phyloP scores from a whole-genome alignment of 2,113 vertebrate genomes.

The Callipepla squamata region DNA sequence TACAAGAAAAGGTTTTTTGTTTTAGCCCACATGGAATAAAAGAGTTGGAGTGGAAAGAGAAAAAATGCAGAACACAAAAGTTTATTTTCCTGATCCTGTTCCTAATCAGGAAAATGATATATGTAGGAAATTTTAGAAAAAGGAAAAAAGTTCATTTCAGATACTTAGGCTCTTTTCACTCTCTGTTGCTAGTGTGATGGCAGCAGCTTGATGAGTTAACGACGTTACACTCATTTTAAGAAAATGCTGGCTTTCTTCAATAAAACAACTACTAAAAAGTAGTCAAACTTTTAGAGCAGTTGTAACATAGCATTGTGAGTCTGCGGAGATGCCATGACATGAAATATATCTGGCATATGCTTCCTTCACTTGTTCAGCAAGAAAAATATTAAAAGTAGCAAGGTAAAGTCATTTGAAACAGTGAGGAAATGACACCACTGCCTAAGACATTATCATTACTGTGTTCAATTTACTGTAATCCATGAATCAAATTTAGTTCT shows the following conservation, averaged over 20 bases:
- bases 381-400: conserved; percentile 31
- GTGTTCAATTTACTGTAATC: background rate
- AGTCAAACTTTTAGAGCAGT: background rate
- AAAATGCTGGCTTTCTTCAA: background rate
- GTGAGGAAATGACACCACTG: conserved; percentile 9
- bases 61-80: background rate
- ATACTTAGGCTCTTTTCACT: background rate
- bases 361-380: background rate
- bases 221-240: background rate
- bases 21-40: background rate
- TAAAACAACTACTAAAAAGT: background rate
- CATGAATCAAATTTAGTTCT: background rate
- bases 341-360: conserved; percentile 23
- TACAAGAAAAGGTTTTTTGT: background rate
- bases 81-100: background rate
- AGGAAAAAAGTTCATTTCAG: background rate
- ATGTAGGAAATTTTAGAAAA: background rate
- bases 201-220: background rate
- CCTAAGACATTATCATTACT: background rate
- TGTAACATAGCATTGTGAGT: background rate
- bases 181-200: background rate
- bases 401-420: conserved; percentile 14
- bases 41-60: background rate
- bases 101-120: background rate
- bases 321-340: conserved; percentile 11